Conservation (phyloP, 2,113 vertebrate species). For the Paracanthobrama guichenoti region DNA sequence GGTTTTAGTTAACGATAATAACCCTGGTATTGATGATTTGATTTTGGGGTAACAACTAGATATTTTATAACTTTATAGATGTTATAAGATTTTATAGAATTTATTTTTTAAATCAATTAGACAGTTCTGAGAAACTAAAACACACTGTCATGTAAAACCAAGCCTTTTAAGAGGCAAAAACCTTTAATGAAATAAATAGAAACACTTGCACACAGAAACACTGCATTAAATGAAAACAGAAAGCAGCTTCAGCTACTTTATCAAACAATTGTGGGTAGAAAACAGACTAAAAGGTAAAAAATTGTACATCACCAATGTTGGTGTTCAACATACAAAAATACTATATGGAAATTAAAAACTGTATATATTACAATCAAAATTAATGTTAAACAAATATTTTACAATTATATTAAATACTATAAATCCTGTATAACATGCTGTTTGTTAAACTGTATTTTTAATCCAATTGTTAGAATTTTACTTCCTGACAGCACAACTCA, state of each 20-base stretch:
- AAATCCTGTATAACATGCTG: not conserved
- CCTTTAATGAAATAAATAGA: constrained; percentile 41
- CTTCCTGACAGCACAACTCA: constrained; percentile 6
- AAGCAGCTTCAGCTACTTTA: not conserved
- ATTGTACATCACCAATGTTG: constrained; percentile 9
- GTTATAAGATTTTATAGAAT: too few species aligned
- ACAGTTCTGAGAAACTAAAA: not conserved
- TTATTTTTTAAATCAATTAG: too few species aligned
- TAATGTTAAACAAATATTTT: constrained; percentile 24
- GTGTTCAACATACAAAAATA: constrained; percentile 35
- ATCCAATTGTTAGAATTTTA: constrained; percentile 3
- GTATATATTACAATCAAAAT: constrained; percentile 27
- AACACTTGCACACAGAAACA: constrained; percentile 6
- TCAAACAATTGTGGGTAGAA: constrained; percentile 11
- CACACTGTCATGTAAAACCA: not conserved
- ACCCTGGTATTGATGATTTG: too few species aligned
- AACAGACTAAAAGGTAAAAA: constrained; percentile 23
- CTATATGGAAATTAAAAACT: constrained; percentile 25
- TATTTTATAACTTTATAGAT: too few species aligned
- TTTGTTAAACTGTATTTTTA: constrained; percentile 14
- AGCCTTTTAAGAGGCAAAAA: not conserved
- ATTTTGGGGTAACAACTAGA: too few species aligned
- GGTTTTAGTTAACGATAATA: too few species aligned
- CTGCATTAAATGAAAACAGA: not conserved
- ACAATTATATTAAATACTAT: constrained; percentile 34